Evolutionary conservation across 2,113 vertebrate species (phyloP).

Genomic region (Merops nubicus): DNA sequence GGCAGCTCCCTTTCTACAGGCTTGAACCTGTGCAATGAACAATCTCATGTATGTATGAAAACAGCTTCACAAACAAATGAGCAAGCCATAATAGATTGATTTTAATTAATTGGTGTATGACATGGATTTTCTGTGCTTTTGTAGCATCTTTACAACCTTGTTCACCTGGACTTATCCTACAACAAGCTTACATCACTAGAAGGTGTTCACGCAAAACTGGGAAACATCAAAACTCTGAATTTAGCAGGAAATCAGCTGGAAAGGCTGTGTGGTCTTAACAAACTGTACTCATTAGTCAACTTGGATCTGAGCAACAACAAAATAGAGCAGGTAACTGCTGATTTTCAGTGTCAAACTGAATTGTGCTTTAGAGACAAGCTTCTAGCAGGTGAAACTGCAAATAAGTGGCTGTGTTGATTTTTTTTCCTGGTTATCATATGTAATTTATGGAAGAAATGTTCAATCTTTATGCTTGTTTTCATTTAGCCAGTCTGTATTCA

Average conservation of each 20-base stretch:
- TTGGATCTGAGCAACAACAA: constrained; percentile 92
- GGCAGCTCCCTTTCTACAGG: background rate
- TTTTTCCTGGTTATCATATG: background rate
- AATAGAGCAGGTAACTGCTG: constrained; percentile 83
- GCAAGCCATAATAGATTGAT: background rate
- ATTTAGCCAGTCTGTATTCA: too few species aligned
- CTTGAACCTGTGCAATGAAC: background rate
- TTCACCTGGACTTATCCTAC: constrained; percentile 95
- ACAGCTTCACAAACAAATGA: background rate
- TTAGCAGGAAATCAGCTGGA: constrained; percentile 94
- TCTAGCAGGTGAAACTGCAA: background rate
- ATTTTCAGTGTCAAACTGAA: background rate
- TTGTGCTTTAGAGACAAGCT: background rate
- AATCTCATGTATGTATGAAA: background rate
- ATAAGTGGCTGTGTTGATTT: accelerated
- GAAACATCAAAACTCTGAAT: constrained; percentile 95
- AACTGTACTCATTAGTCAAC: constrained; percentile 95
- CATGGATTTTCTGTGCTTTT: background rate
- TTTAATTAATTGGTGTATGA: background rate
- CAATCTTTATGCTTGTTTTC: too few species aligned
- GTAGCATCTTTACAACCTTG: constrained; percentile 94
- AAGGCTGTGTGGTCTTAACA: constrained; percentile 88
- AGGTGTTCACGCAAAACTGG: constrained; percentile 91
- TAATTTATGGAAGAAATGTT: background rate
- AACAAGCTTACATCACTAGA: constrained; percentile 87